Evolutionary conservation across 1,140 invertebrate species (phyloP).

Genomic region (Solenopsis invicta): DNA sequence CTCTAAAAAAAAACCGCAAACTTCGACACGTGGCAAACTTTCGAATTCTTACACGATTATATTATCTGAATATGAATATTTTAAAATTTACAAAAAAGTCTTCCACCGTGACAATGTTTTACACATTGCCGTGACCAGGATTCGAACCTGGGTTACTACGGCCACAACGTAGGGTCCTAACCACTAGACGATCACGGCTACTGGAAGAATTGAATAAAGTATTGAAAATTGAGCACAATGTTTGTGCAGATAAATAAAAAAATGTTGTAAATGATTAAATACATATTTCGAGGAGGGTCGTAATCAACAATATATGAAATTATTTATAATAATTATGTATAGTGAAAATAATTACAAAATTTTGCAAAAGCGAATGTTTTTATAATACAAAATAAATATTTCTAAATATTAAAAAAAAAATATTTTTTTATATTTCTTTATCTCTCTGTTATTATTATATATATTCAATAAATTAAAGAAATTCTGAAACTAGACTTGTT

Average conservation of each 20-base stretch:
- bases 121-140: constrained; percentile 95
- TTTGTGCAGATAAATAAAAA: not conserved
- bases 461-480: not conserved
- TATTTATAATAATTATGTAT: not conserved
- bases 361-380: not conserved
- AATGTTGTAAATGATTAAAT: not conserved
- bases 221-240: not conserved
- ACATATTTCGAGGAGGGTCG: not conserved
- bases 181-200: constrained; percentile 93
- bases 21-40: not conserved
- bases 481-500: not conserved
- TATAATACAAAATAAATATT: not conserved
- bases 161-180: constrained; percentile 97
- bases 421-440: not conserved
- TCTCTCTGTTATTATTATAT: not conserved
- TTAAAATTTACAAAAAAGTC: constrained; percentile 73
- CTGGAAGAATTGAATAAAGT: constrained; percentile 66
- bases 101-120: constrained; percentile 82
- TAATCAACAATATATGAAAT: not conserved
- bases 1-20: not conserved
- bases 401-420: not conserved
- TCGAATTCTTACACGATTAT: not conserved
- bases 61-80: constrained; percentile 2
- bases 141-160: constrained; percentile 97
- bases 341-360: not conserved